A percentile compares a stretch with the other conserved stretches of the same genome.
phyloP scores from a whole-genome alignment of 2,797 vertebrate species.

The Anomalospiza imberbis region DNA sequence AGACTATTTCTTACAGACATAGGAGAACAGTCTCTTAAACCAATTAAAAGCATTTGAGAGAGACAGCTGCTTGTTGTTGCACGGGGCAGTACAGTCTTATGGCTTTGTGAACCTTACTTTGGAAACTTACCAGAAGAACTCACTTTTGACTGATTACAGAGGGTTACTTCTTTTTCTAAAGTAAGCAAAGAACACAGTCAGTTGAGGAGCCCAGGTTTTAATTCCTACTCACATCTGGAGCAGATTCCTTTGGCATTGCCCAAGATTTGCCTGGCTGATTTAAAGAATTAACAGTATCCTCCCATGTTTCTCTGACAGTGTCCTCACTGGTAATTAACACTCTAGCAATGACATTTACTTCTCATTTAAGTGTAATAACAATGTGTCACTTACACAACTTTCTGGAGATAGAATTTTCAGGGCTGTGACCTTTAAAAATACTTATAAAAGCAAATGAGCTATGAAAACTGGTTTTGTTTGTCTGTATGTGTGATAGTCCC shows the following conservation, averaged over 20 bases:
- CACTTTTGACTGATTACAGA: neutral
- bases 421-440: neutral
- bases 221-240: neutral
- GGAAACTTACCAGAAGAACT: neutral
- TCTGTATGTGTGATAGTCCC: neutral
- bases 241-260: neutral
- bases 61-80: neutral
- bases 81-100: neutral
- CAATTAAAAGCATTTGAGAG: neutral
- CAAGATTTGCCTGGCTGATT: neutral
- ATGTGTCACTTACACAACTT: neutral
- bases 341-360: neutral
- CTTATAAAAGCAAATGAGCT: neutral
- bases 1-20: neutral
- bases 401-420: neutral
- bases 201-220: neutral
- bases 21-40: neutral
- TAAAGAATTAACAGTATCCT: neutral
- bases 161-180: neutral
- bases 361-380: neutral
- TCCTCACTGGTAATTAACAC: neutral
- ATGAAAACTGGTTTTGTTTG: neutral
- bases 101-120: neutral
- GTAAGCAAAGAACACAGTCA: neutral
- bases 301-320: neutral